phyloP scores from a whole-genome alignment of 2,797 vertebrate genomes.

The Odontamblyopus lacepedii region DNA sequence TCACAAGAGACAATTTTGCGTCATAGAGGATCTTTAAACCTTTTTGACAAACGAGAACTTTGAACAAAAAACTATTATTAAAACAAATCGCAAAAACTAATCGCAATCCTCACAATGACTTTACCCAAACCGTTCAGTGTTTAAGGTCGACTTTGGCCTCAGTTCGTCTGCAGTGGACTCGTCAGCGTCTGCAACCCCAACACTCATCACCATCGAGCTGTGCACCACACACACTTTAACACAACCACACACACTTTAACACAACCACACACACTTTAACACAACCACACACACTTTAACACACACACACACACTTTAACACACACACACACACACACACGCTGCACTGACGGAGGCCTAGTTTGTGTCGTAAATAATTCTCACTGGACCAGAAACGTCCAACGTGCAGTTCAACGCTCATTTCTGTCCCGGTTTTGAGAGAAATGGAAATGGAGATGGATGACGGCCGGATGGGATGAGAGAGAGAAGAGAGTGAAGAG shows the following conservation, averaged over 20 bases:
- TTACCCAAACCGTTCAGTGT: too few relatives aligned
- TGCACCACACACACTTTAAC: conserved; percentile 54
- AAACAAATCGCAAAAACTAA: too few relatives aligned
- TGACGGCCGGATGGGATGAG: conserved; percentile 46
- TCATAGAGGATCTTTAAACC: too few relatives aligned
- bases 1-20: too few relatives aligned
- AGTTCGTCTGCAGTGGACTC: conserved; percentile 48
- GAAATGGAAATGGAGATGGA: conserved; percentile 65
- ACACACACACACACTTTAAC: neutral
- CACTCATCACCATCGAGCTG: conserved; percentile 76
- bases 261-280: neutral
- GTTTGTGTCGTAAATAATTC: conserved; percentile 74
- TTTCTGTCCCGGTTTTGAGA: conserved; percentile 53
- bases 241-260: conserved; percentile 25
- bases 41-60: too few relatives aligned
- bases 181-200: conserved; percentile 74
- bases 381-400: conserved; percentile 56
- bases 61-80: too few relatives aligned
- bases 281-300: conserved; percentile 23
- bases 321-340: neutral
- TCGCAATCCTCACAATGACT: too few relatives aligned
- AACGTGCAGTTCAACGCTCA: conserved; percentile 66
- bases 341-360: conserved; percentile 28
- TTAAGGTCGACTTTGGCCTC: conserved; percentile 29
- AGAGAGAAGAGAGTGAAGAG: conserved; percentile 12